Evolutionary conservation across 2,113 vertebrate genomes (phyloP), one percentile per base, ranked within the genome.

Genomic region (Morone chrysops): DNA sequence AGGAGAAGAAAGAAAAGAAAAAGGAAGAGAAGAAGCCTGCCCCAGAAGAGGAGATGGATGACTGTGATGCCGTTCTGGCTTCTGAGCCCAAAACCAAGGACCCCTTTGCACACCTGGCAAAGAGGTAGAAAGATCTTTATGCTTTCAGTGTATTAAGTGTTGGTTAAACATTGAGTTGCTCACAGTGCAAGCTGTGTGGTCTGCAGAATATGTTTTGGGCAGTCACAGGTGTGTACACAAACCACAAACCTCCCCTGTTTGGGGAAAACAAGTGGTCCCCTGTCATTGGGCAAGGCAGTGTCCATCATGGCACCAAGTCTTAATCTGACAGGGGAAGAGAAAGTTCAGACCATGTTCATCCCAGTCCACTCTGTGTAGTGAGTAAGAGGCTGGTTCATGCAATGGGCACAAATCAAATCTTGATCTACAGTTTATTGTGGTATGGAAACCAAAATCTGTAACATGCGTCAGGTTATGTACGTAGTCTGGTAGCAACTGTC

Each of bases 1-100:
- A 94, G 79, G 94, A 96, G 89, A 97, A 97, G 78, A 94, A 95
- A 47, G 84, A 86, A 73, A 82, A 97, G 87, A 96, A 96, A 85
- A 97, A 97, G 80, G 96, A 97, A 65, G 96, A 97, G 87, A 96
- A 96, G 48, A 96, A 96, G 85, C 88, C 94, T 0, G 88, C 87
- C 0, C 83, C 91, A 0, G 96, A 96, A 54, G 97, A 97, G 13
- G 97, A 98, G 72, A 85, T 97, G 94, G 97, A 98, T 2, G 96
- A 96, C 59, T 96, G 96, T 82, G 97, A 98, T 50, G 96, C 96
- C 83, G 97, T 83, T 4, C 82, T 97, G 92, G 97, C 97, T 13
- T 88, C 96, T 0, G 97, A 98, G 87, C 97, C 97, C 4, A 97
- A 97, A 94, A 68, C 96, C 53, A 97, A 98, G 93, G 97, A 98